Base-by-base conservation (phyloP, 53 echinoderm and acorn worm genomes). In the Patiria pectinifera region DNA sequence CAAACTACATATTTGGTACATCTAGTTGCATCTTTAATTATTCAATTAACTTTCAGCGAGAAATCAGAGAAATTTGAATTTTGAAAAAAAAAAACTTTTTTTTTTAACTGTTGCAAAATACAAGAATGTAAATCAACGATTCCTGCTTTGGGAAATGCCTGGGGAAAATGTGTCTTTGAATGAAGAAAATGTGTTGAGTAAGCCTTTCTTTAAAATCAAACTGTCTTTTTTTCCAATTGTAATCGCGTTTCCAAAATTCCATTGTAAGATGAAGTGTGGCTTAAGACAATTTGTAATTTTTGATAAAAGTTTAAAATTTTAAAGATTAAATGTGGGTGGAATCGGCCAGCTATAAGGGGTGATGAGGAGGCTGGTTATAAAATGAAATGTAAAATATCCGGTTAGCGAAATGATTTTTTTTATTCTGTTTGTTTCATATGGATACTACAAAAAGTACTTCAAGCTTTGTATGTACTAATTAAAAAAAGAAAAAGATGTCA, bases 321-420 rank as follows among this genome's bases (percentile, higher is more conserved):
- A 6, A 15, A 6, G 13, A 78, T 6, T 44, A 53, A 58, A 16
- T 19, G 84, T 91, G 91, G 91, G 91, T 83, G 91, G 91, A 83
- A 6, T 71, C 91, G 91, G 91, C 91, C 62, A 83, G 91, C 91
- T 91, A 84, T 83, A 91, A 84, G 84, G 91, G 91, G 91, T 47
- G 91, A 83, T 58, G 91, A 69, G 91, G 91, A 91, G 91, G 91
- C 91, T 83, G 62, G 91, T 71, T 70, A 48, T 70, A 35, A 87
- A 47, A 53, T 53, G 53, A 87, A 47, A 53, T 53, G 53, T 53
- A 53, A 53, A 53, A 53, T 6, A 53, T 6, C 53, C 53, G 69
- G 15, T 69, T 69, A 69, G 69, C 4, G 69, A 69, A 69, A 18
- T 21, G 15, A 69, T 15, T 4, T 18, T 3, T 69, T 13, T 69